Evolutionary conservation across 2,113 vertebrate genomes (phyloP).

Genomic region (Neodon shergylaensis): DNA sequence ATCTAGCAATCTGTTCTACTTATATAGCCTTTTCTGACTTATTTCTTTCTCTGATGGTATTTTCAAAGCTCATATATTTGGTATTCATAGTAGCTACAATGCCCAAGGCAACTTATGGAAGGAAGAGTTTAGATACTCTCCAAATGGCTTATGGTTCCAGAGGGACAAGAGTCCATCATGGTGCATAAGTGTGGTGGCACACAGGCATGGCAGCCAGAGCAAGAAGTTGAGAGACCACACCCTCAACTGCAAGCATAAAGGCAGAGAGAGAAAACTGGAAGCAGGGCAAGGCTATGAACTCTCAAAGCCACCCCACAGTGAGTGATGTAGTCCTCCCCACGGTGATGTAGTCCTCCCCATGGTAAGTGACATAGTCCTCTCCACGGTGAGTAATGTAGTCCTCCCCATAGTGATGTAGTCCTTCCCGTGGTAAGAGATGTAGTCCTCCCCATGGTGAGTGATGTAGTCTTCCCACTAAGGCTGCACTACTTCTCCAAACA

Average conservation of each 20-base stretch:
- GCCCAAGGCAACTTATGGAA: background rate
- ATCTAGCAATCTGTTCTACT: background rate
- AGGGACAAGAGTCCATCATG: background rate
- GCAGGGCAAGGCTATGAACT: background rate
- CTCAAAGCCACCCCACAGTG: background rate
- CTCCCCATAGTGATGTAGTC: background rate
- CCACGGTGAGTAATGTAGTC: background rate
- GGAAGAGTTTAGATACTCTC: background rate
- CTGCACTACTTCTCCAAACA: background rate
- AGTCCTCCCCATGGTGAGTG: no score
- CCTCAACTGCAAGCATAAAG: background rate
- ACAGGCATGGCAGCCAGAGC: background rate
- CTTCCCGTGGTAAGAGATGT: rapidly evolving
- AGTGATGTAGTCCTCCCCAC: no score
- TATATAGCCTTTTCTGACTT: background rate
- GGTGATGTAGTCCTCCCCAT: no score
- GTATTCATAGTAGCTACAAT: background rate
- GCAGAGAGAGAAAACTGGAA: background rate
- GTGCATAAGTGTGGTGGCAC: no score
- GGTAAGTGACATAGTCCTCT: background rate
- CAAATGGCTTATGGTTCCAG: no score
- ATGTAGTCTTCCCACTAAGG: background rate
- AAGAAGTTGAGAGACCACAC: background rate
- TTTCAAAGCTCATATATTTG: background rate
- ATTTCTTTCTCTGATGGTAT: background rate